Evolutionary conservation across 1,140 invertebrate species (phyloP).

Genomic region (Aphidius ervi): DNA sequence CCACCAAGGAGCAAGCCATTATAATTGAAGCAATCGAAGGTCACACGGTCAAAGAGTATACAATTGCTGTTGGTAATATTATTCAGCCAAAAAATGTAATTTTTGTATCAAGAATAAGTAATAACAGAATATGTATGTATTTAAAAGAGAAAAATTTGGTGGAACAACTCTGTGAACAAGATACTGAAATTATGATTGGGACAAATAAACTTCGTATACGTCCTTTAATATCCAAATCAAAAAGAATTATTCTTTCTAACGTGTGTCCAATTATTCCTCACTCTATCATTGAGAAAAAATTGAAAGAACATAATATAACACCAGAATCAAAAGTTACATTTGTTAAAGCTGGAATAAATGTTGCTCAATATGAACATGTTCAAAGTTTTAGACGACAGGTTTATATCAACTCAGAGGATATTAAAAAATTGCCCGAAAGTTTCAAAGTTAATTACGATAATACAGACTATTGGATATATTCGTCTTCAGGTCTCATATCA

Average conservation of each 20-base stretch:
- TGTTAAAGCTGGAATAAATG: background rate
- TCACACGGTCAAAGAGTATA: no score
- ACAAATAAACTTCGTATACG: background rate
- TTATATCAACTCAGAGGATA: conserved; percentile 8
- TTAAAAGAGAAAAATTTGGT: no score
- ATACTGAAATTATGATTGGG: no score
- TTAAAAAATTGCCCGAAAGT: conserved; percentile 2
- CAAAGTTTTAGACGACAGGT: conserved; percentile 13
- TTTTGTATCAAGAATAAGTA: no score
- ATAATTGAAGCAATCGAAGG: no score
- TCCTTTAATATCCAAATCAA: background rate
- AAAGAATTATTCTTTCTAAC: conserved; percentile 1
- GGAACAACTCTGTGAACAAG: no score
- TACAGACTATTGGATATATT: conserved; percentile 18
- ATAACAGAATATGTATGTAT: no score
- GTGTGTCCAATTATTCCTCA: background rate
- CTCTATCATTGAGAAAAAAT: background rate
- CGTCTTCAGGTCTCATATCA: background rate
- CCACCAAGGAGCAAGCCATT: no score
- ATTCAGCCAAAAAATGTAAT: no score
- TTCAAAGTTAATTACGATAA: conserved; percentile 13
- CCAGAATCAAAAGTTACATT: background rate
- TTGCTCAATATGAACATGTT: background rate
- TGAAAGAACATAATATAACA: background rate
- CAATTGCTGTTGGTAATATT: no score